Evolutionary conservation across 1,140 invertebrate species (phyloP).

Genomic region (Amyelois transitella): DNA sequence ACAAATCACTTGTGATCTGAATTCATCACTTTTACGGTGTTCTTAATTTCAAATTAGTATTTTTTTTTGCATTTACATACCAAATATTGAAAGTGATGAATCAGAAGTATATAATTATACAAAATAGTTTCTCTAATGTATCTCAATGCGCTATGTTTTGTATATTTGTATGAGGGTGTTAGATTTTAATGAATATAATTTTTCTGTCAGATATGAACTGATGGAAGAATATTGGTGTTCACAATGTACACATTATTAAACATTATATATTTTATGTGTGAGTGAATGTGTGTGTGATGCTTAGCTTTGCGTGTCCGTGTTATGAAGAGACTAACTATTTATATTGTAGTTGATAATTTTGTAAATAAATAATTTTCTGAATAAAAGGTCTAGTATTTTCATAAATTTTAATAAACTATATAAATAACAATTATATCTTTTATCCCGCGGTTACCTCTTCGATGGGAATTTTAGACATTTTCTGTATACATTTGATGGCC

Average conservation of each 20-base stretch:
- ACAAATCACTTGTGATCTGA: background rate
- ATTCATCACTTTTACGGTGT: background rate
- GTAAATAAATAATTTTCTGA: conserved; percentile 62
- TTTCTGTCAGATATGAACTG: conserved; percentile 6
- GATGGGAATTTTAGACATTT: conserved; percentile 57
- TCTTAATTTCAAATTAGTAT: background rate
- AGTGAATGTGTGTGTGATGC: conserved; percentile 21
- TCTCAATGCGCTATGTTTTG: background rate
- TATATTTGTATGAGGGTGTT: background rate
- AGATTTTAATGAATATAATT: background rate
- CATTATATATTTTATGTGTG: conserved; percentile 4
- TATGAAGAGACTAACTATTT: conserved; percentile 32
- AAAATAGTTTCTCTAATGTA: background rate
- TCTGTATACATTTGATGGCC: conserved; percentile 75
- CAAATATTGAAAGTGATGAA: background rate
- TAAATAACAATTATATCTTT: conserved; percentile 3
- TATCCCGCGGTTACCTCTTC: conserved; percentile 40
- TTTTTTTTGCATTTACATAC: background rate
- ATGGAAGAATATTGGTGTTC: background rate
- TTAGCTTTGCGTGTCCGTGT: conserved; percentile 6
- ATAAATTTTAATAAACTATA: background rate
- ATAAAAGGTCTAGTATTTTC: conserved; percentile 8
- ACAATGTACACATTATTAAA: background rate
- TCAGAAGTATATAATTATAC: background rate
- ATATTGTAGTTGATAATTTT: conserved; percentile 48